Percentiles rank a stretch among this genome's conserved stretches.
phyloP scores from a whole-genome alignment of 2,888 invertebrate genomes.

The Neelides folsomi region DNA sequence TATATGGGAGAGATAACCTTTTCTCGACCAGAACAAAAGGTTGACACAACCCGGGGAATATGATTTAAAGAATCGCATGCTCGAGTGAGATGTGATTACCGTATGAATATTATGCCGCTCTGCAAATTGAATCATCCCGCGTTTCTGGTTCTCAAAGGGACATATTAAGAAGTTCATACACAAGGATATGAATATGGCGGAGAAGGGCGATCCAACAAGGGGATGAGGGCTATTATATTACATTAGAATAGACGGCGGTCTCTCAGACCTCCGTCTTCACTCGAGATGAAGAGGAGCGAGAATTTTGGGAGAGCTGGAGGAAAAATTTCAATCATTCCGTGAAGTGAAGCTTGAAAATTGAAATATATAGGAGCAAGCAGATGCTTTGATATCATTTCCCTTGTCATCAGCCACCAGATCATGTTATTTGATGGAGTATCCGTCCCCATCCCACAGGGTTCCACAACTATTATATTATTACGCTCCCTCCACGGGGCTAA shows the following conservation, averaged over 20 bases:
- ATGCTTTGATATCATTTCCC: conserved; percentile 35
- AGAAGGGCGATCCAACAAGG: background rate
- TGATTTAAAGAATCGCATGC: too few relatives aligned
- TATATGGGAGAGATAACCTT: too few relatives aligned
- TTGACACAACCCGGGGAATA: too few relatives aligned
- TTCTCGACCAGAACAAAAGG: too few relatives aligned
- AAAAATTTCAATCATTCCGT: conserved; percentile 35
- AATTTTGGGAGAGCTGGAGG: conserved; percentile 9
- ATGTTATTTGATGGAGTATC: conserved; percentile 33
- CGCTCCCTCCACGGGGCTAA: conserved; percentile 8
- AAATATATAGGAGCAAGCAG: conserved; percentile 33
- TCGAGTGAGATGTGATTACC: too few relatives aligned
- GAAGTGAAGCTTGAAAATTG: conserved; percentile 35
- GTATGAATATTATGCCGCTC: too few relatives aligned
- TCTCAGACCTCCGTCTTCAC: background rate
- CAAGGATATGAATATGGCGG: background rate
- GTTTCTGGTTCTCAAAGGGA: too few relatives aligned
- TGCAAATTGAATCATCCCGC: too few relatives aligned
- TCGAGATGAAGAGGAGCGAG: too few relatives aligned
- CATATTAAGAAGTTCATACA: too few relatives aligned
- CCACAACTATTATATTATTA: too few relatives aligned
- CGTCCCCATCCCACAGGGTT: background rate
- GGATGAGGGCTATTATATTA: background rate
- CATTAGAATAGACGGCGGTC: background rate
- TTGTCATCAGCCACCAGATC: conserved; percentile 34